These are phyloP conservation scores for Halictus ligatus DNA, from an alignment of 2,888 invertebrate genomes.

Conservation along the genomic window DNA sequence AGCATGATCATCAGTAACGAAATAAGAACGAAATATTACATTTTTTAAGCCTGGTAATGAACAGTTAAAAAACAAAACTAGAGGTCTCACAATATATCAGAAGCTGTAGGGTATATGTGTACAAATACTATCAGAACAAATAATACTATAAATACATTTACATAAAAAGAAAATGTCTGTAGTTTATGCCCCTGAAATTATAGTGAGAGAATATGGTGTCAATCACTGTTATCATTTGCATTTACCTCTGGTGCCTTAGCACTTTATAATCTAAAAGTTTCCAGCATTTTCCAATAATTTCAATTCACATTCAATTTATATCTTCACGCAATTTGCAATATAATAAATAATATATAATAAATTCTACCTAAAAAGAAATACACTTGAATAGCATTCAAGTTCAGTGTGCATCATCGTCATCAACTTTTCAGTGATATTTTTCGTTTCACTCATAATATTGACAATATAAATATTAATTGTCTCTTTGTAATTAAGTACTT, in stretches of 20 bases:
- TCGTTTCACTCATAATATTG: conserved; percentile 36
- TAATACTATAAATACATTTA: conserved; percentile 62
- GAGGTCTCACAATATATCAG: conserved; percentile 63
- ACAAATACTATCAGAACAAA: conserved; percentile 60
- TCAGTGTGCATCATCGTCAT: conserved; percentile 26
- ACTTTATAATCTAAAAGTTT: conserved; percentile 74
- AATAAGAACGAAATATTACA: conserved; percentile 22
- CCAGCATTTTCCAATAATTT: conserved; percentile 52
- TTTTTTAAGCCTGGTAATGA: conserved; percentile 28
- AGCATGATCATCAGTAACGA: conserved; percentile 21
- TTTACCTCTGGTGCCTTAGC: conserved; percentile 81
- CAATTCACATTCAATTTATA: conserved; percentile 47
- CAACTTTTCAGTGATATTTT: conserved; percentile 36
- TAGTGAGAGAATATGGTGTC: conserved; percentile 63
- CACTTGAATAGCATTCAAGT: conserved; percentile 43
- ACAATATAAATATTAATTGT: conserved; percentile 39
- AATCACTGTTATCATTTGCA: conserved; percentile 75
- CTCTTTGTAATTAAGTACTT: conserved; percentile 51
- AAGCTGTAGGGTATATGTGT: conserved; percentile 55
- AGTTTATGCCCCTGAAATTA: conserved; percentile 61
- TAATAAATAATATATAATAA: conserved; percentile 35
- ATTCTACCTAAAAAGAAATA: conserved; percentile 40
- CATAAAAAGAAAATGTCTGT: conserved; percentile 58
- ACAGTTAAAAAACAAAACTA: conserved; percentile 51
- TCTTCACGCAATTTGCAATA: conserved; percentile 43